Evolutionary conservation across 2,888 invertebrate species (phyloP), one percentile per base, ranked within the genome.

Genomic region (Leucophenga montana): DNA sequence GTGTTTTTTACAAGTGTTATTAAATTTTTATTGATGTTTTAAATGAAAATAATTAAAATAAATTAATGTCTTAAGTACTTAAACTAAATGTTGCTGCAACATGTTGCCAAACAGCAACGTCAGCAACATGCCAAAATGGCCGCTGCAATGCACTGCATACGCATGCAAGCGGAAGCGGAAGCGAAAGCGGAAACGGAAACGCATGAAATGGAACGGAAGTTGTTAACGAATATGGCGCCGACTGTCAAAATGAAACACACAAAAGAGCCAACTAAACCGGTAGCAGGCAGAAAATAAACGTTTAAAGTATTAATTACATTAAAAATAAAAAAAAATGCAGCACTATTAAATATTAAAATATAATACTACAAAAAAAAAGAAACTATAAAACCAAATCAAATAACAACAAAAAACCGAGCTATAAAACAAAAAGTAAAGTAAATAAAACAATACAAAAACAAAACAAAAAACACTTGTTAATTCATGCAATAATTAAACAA

Each of bases 1-100:
- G 84, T 78, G 85, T 77, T 75, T 83, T 84, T 85, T 83, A 85
- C 85, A 79, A 78, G 77, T 85, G 78, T 84, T 84, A 75, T 80
- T 82, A 78, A 70, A 77, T 85, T 85, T 84, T 75, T 84, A 81
- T 81, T 80, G 74, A 80, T 78, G 79, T 84, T 80, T 83, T 79
- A 82, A 53, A 18, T 44, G 13, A 66, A 66, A 11, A 46, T 44
- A 11, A 46, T 44, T 0, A 39, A 61, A 61, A 31, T 27, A 57
- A 57, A 57, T 27, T 64, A 64, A 76, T 69, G 66, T 69, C 18
- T 16, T 48, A 50, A 50, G 50, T 50, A 50, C n/a, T n/a, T n/a
- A n/a, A 50, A 18, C 50, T 13, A 39, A 33, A 61, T 62, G 22
- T 50, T 31, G 39, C 20, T 20, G 22, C 53, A 61, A 53, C 50